Percentiles rank a stretch among this genome's conserved stretches.
Conservation (phyloP, 2,797 vertebrate genomes). For the Pelobates cultripes region DNA sequence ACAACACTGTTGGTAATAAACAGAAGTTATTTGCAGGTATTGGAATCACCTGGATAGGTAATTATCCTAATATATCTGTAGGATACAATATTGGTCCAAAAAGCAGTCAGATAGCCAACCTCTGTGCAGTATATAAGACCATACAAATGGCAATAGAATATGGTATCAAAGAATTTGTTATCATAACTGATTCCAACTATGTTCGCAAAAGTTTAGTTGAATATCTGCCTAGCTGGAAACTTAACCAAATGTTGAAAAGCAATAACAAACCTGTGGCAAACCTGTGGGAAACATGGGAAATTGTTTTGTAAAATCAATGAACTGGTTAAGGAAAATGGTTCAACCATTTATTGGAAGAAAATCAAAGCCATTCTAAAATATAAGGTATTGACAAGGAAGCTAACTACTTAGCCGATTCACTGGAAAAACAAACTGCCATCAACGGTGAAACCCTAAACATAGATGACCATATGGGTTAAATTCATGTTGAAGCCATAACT, state of each 20-base stretch:
- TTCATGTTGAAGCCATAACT: not conserved
- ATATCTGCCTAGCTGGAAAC: not conserved
- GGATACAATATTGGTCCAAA: conserved; percentile 1
- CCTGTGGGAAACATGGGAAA: not conserved
- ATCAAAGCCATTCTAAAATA: not conserved
- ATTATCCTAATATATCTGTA: not conserved
- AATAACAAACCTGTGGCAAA: not conserved
- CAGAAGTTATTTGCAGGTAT: not conserved
- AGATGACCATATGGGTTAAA: not conserved
- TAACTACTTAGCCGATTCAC: conserved; percentile 1
- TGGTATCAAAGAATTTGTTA: not conserved
- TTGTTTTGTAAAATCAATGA: not conserved
- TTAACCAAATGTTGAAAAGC: not conserved
- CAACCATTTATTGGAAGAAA: not conserved
- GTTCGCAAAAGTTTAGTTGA: not conserved
- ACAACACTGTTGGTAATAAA: not conserved
- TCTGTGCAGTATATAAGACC: not conserved
- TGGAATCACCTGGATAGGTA: not conserved
- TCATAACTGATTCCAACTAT: not conserved
- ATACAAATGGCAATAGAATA: not conserved
- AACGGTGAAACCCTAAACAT: not conserved
- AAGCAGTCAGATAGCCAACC: not conserved
- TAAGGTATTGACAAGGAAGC: not conserved
- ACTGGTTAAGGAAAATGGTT: not conserved
- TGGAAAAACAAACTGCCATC: not conserved